Percentiles rank a stretch among this genome's conserved stretches.
phyloP scores from a whole-genome alignment of 30 jellyfish, hydroid and myxozoan genomes.

The Nemopilema nomurai region DNA sequence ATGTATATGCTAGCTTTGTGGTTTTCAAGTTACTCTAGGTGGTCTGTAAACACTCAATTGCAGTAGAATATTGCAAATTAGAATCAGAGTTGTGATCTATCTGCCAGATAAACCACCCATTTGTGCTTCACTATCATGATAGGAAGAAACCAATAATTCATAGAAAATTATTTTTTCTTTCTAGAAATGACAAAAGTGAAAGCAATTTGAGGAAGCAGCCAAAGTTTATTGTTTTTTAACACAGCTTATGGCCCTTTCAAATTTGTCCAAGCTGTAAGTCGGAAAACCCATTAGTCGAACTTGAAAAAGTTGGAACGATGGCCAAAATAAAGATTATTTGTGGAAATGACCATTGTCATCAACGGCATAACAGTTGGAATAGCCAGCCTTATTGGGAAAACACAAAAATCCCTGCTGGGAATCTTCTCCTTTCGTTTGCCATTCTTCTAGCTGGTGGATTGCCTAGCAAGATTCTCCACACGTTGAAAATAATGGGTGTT shows the following conservation, averaged over 20 bases:
- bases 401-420: constrained; percentile 10
- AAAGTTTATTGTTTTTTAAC: constrained; percentile 1
- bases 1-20: not conserved
- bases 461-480: constrained; percentile 1
- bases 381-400: constrained; percentile 13
- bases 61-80: not conserved
- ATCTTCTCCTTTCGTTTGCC: constrained; percentile 1
- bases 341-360: constrained; percentile 1
- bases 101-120: not conserved
- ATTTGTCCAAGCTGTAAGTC: constrained; percentile 13
- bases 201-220: constrained; percentile 8
- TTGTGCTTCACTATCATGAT: not conserved
- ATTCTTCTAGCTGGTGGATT: constrained; percentile 10
- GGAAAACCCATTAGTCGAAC: not conserved
- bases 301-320: constrained; percentile 5
- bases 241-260: constrained; percentile 12
- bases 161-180: not conserved
- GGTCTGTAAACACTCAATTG: not conserved
- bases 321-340: constrained; percentile 5
- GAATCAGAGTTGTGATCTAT: not conserved
- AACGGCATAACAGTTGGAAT: constrained; percentile 7
- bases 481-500: constrained; percentile 4
- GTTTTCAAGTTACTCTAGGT: not conserved
- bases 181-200: not conserved
- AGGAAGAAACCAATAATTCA: not conserved